These are phyloP conservation scores for Tipula lateralis DNA, from an alignment of 2,888 invertebrate genomes.

Conservation along the genomic window DNA sequence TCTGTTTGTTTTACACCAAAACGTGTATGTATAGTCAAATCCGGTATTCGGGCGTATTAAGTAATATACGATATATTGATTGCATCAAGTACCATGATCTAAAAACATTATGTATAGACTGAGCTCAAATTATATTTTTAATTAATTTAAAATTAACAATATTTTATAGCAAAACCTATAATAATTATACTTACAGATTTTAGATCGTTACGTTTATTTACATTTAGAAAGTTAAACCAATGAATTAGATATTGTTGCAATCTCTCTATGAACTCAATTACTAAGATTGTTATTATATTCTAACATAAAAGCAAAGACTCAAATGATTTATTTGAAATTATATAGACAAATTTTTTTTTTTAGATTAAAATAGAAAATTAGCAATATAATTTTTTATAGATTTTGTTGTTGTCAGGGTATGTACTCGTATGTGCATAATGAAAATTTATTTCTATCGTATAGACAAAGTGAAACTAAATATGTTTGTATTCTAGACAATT, in stretches of 20 bases:
- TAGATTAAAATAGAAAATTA: neutral
- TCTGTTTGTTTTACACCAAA: neutral
- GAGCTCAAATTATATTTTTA: neutral
- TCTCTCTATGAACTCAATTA: constrained; percentile 14
- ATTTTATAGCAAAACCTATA: neutral
- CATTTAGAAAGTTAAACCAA: neutral
- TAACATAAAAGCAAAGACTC: neutral
- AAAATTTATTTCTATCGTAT: neutral
- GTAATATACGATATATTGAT: neutral
- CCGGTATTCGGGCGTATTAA: neutral
- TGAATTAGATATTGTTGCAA: neutral
- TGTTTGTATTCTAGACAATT: neutral
- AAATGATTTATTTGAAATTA: neutral
- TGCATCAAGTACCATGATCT: neutral
- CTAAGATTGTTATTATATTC: neutral
- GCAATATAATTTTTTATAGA: neutral
- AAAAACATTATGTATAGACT: neutral
- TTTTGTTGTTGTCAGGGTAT: neutral
- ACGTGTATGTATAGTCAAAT: neutral
- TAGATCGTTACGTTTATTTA: neutral
- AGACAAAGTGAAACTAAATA: neutral
- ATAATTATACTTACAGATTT: neutral
- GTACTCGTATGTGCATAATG: neutral
- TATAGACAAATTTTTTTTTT: no score
- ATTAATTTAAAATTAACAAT: neutral